Conservation (phyloP, 2,113 vertebrate species). For the Okapia johnstoni region DNA sequence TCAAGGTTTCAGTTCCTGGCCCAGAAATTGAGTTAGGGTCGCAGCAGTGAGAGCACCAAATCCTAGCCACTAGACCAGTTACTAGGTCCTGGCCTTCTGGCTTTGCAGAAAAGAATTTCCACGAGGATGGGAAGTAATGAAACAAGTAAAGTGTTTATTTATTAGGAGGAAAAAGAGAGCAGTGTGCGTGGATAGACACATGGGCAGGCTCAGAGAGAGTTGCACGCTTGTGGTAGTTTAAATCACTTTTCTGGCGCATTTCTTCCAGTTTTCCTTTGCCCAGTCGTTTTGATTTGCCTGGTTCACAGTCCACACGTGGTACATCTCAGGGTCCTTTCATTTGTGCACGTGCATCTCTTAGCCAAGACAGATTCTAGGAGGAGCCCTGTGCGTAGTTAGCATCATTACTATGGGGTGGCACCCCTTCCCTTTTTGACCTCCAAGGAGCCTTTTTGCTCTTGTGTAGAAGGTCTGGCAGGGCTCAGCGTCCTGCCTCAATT, state of each 20-base stretch:
- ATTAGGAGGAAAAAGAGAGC: background rate
- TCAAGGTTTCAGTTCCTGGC: background rate
- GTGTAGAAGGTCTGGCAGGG: background rate
- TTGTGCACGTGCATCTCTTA: background rate
- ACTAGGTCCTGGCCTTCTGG: background rate
- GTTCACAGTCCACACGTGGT: background rate
- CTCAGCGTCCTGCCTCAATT: background rate
- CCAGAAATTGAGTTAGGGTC: background rate
- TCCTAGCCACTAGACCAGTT: background rate
- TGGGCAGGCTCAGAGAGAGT: background rate
- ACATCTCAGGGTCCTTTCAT: background rate
- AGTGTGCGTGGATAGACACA: background rate
- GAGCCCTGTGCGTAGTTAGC: background rate
- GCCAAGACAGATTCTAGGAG: background rate
- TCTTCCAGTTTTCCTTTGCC: background rate
- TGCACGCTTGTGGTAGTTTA: background rate
- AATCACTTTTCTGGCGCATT: background rate
- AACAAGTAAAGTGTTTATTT: background rate
- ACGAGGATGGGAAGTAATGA: background rate
- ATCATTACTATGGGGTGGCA: background rate
- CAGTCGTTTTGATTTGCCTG: background rate
- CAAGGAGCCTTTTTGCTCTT: background rate
- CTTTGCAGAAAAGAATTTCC: background rate
- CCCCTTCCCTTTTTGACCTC: background rate
- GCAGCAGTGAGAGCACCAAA: rapidly evolving